Evolutionary conservation across 2,888 invertebrate genomes (phyloP).

Genomic region (Napeogenes sylphis): DNA sequence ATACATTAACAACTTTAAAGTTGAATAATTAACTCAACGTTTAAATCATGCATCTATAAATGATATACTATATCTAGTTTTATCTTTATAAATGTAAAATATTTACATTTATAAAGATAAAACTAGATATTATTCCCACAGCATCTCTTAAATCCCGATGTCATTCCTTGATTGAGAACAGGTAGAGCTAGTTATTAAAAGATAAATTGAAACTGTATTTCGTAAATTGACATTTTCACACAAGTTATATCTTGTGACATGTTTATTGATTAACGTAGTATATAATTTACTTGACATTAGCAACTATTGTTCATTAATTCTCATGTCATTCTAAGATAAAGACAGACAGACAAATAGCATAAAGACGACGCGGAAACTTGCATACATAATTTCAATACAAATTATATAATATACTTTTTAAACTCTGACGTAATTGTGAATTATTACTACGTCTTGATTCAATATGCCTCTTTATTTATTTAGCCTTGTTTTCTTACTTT

Average conservation of each 20-base stretch:
- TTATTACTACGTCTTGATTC: neutral
- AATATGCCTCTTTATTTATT: neutral
- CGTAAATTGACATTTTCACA: constrained; percentile 10
- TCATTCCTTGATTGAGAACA: too few species aligned
- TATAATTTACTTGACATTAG: constrained; percentile 12
- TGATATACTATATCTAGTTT: too few species aligned
- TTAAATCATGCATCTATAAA: too few species aligned
- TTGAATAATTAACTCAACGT: too few species aligned
- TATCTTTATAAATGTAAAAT: too few species aligned
- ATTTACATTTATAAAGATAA: too few species aligned
- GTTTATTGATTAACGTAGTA: constrained; percentile 7
- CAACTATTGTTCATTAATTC: constrained; percentile 16
- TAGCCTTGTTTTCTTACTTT: neutral
- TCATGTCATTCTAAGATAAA: constrained; percentile 11
- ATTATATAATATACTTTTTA: neutral
- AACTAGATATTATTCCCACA: too few species aligned
- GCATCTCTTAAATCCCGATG: too few species aligned
- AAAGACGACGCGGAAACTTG: neutral
- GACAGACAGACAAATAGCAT: too few species aligned
- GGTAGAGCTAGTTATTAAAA: too few species aligned
- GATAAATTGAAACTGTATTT: too few species aligned
- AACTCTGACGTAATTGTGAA: constrained; percentile 1
- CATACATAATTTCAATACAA: neutral
- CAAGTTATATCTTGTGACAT: constrained; percentile 10
- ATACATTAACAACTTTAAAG: too few species aligned